phyloP scores from a whole-genome alignment of 2,113 vertebrate genomes.

The Mustela nigripes region DNA sequence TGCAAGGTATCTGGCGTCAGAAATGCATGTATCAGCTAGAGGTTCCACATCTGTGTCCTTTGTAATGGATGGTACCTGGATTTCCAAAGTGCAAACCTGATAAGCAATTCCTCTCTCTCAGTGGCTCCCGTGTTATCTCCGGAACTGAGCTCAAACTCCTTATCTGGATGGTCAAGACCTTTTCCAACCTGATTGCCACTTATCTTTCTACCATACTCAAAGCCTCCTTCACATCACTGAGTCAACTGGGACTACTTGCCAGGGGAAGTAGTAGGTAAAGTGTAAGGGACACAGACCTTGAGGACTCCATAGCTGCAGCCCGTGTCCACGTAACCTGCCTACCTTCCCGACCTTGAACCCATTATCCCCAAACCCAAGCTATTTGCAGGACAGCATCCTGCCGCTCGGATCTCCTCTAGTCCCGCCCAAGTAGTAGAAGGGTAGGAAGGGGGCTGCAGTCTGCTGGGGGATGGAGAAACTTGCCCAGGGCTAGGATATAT shows the following conservation, averaged over 20 bases:
- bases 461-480: background rate
- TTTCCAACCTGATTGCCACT: background rate
- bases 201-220: background rate
- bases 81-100: background rate
- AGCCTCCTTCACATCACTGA: background rate
- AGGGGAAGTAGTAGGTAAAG: background rate
- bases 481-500: background rate
- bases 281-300: background rate
- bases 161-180: background rate
- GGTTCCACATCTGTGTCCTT: background rate
- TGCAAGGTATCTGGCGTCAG: too few species aligned
- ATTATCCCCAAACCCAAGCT: background rate
- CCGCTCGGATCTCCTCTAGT: background rate
- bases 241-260: background rate
- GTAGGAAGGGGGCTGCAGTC: background rate
- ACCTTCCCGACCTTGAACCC: background rate
- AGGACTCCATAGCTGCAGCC: too few species aligned
- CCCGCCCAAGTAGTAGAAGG: background rate
- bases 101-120: background rate
- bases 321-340: background rate
- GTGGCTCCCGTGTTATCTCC: background rate
- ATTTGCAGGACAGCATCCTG: background rate
- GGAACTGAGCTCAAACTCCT: background rate
- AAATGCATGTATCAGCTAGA: background rate
- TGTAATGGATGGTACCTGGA: background rate